Evolutionary conservation across 2,888 invertebrate species (phyloP).

Genomic region (Morinoia aosen): DNA sequence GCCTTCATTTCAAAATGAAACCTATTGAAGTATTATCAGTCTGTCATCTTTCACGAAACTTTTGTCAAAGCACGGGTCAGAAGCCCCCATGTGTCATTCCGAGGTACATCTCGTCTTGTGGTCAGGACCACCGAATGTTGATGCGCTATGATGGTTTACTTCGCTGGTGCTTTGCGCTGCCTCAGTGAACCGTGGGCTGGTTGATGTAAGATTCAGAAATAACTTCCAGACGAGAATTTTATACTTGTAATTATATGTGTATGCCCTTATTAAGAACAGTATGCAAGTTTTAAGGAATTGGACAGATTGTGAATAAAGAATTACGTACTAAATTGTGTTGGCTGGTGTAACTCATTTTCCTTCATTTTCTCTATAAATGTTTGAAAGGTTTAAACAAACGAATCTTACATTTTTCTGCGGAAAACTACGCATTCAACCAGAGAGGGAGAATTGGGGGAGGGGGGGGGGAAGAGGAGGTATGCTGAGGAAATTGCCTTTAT

Average conservation of each 20-base stretch:
- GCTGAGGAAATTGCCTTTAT: too few species aligned
- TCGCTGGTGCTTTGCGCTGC: not conserved
- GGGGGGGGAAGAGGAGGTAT: too few species aligned
- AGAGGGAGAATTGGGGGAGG: too few species aligned
- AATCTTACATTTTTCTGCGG: too few species aligned
- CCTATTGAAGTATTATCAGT: not conserved
- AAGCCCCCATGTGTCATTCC: not conserved
- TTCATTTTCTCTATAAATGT: not conserved
- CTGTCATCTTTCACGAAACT: not conserved
- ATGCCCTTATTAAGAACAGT: not conserved
- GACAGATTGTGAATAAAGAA: slow-evolving; percentile 48
- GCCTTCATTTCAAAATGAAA: not conserved
- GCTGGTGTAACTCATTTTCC: not conserved
- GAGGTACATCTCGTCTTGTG: not conserved
- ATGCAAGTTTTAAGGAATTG: slow-evolving; percentile 34
- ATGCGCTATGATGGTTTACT: not conserved
- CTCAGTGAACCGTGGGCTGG: not conserved
- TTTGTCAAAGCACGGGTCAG: not conserved
- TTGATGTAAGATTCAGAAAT: not conserved
- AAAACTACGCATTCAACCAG: too few species aligned
- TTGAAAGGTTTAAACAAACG: too few species aligned
- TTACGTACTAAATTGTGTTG: not conserved
- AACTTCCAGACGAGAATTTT: not conserved
- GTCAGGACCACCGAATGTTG: not conserved
- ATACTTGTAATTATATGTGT: slow-evolving; percentile 24